Conservation (phyloP, 2,113 vertebrate species). For the Ginglymostoma cirratum region DNA sequence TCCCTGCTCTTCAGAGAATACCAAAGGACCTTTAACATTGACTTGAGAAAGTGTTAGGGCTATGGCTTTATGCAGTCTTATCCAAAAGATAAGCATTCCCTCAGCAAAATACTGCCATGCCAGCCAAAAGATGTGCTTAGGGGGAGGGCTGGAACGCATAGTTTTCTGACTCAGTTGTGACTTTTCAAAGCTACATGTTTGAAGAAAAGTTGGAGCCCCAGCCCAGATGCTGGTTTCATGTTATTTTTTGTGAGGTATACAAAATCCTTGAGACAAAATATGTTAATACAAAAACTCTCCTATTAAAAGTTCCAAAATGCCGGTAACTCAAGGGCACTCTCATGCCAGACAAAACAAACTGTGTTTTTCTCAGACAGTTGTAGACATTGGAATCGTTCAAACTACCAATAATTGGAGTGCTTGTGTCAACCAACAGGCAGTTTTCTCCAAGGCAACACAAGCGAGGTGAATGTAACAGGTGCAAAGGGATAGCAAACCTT, state of each 20-base stretch:
- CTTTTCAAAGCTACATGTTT: neutral
- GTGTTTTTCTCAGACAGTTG: neutral
- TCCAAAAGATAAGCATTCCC: neutral
- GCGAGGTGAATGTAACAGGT: neutral
- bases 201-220: neutral
- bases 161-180: neutral
- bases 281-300: neutral
- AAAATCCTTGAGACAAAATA: neutral
- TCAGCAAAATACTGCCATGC: neutral
- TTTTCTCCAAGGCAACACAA: neutral
- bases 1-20: neutral
- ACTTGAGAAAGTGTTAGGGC: neutral
- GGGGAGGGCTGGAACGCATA: neutral
- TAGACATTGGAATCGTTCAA: neutral
- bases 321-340: neutral
- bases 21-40: neutral
- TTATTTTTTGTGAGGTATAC: neutral
- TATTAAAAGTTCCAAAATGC: neutral
- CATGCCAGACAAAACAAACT: neutral
- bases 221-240: neutral
- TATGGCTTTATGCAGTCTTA: neutral
- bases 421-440: neutral
- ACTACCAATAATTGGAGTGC: neutral
- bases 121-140: neutral
- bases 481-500: neutral